Evolutionary conservation across 2,113 vertebrate species (phyloP).

Genomic region (Polyodon spathula): DNA sequence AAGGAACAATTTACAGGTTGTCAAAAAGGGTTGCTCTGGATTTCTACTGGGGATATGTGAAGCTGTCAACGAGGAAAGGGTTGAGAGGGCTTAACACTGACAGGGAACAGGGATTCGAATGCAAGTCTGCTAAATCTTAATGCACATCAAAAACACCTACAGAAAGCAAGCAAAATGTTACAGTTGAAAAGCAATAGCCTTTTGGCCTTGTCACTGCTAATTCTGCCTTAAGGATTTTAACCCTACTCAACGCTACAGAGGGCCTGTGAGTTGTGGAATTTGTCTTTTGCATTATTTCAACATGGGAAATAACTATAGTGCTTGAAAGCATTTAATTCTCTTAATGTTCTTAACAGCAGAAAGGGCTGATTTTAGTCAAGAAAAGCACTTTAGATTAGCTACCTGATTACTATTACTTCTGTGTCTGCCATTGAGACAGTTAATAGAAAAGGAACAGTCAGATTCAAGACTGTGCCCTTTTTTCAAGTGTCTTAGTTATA

Average conservation of each 20-base stretch:
- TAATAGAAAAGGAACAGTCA: slow-evolving; percentile 66
- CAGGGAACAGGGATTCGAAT: background rate
- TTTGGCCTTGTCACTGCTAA: slow-evolving; percentile 50
- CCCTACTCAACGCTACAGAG: slow-evolving; percentile 34
- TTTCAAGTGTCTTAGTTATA: slow-evolving; percentile 69
- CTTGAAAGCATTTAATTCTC: background rate
- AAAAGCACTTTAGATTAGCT: slow-evolving; percentile 40
- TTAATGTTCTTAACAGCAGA: too few species aligned
- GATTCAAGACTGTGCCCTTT: slow-evolving; percentile 48
- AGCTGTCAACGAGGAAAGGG: slow-evolving; percentile 20
- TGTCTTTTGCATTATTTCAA: slow-evolving; percentile 47
- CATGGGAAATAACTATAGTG: background rate
- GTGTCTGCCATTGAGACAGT: slow-evolving; percentile 59
- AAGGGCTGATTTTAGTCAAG: slow-evolving; percentile 32
- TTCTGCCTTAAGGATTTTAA: slow-evolving; percentile 48
- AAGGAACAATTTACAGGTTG: background rate
- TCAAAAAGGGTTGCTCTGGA: background rate
- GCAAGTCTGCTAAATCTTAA: slow-evolving; percentile 2
- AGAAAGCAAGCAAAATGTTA: slow-evolving; percentile 44
- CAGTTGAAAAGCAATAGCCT: slow-evolving; percentile 44
- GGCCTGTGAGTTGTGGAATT: slow-evolving; percentile 46
- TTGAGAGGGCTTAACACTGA: slow-evolving; percentile 25
- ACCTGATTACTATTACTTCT: slow-evolving; percentile 73
- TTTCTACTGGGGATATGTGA: too few species aligned
- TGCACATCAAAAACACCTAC: slow-evolving; percentile 27